Evolutionary conservation across 2,888 invertebrate species (phyloP), one percentile per base, ranked within the genome.

Genomic region (Chloroclystis v-ata): DNA sequence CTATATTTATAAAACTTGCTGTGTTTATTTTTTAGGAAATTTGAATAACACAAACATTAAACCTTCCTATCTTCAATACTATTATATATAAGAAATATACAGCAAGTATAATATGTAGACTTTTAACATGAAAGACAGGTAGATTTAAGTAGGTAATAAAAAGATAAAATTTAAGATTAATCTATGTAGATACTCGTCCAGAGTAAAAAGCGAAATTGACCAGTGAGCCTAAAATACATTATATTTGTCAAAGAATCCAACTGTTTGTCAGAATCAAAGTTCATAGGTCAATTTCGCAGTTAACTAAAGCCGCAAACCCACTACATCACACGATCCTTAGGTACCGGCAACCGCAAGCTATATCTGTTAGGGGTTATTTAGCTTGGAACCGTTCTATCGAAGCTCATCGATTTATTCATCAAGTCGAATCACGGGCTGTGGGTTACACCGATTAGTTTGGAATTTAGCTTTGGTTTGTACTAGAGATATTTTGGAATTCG

Each of bases 351-450:
- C 35, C 28, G n/a, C 43, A 43, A 35, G 14, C 43, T 24, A 16
- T 35, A 43, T 28, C 43, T 26, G 33, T 28, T 25, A 35, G 14
- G 26, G 28, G 16, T 5, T 14, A 32, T 32, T n/a, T n/a, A n/a
- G n/a, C n/a, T n/a, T n/a, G n/a, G 33, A 33, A 42, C 43, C 43
- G 33, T 11, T 35, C 35, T 20, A 35, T 43, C 35, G 28, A 16
- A 13, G 37, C 35, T 33, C 14, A 42, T 47, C 42, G 47, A 47
- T 47, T 42, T 47, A 47, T 42, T 32, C 24, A 43, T 38, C 38
- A 13, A 14, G 1, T 9, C 20, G 32, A 42, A 32, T 42, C 47
- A 42, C 32, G 8, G 6, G 16, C 10, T 35, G 35, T n/a, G 33
- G 33, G 33, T 20, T 20, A 35, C 35, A 16, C 35, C 10, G 20